phyloP scores from a whole-genome alignment of 2,113 vertebrate species.

The Rhea americana region DNA sequence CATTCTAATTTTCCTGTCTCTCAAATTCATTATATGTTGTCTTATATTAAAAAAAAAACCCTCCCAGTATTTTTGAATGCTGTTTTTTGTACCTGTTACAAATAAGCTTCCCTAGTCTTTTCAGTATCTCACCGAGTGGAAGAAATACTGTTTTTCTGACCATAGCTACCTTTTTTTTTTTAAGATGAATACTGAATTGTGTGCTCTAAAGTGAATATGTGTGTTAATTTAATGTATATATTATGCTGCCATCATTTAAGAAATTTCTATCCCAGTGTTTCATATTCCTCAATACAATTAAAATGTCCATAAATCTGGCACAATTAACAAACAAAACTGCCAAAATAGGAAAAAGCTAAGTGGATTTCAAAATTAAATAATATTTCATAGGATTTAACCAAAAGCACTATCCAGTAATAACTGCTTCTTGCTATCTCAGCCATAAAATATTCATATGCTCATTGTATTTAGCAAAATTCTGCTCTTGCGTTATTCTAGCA shows the following conservation, averaged over 20 bases:
- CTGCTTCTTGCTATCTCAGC: background rate
- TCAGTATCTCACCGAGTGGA: background rate
- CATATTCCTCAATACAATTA: background rate
- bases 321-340: background rate
- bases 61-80: background rate
- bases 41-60: background rate
- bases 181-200: background rate
- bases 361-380: background rate
- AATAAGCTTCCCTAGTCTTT: background rate
- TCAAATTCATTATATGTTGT: background rate
- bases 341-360: background rate
- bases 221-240: background rate
- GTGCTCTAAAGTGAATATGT: rapidly evolving
- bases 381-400: background rate
- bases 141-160: background rate
- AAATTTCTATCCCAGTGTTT: background rate
- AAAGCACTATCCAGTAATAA: background rate
- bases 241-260: background rate
- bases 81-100: background rate
- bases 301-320: background rate
- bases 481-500: background rate
- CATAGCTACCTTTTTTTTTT: background rate
- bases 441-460: background rate
- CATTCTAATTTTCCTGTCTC: background rate
- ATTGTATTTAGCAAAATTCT: background rate